Conservation (phyloP, 1,140 invertebrate species). For the Tetramorium alpestre region DNA sequence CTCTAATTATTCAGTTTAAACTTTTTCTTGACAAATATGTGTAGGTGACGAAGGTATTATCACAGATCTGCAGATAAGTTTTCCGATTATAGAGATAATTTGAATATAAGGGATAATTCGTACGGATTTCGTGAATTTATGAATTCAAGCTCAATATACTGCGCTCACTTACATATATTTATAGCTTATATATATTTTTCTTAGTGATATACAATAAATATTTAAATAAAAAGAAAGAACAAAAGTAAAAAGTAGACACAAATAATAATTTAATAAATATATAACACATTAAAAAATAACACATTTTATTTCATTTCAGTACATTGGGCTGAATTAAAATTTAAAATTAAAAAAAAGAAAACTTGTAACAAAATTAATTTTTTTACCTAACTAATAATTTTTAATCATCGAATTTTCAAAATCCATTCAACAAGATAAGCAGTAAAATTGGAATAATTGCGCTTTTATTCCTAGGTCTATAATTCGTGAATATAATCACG, state of each 20-base stretch:
- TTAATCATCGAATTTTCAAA: not conserved
- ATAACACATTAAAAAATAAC: not conserved
- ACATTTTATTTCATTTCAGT: not conserved
- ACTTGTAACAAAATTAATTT: not conserved
- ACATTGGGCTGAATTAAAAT: not conserved
- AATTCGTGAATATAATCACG: not conserved
- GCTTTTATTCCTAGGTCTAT: not conserved
- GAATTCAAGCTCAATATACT: not conserved
- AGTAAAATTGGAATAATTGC: not conserved
- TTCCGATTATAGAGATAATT: too few species aligned
- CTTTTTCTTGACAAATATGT: not conserved
- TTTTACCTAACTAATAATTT: not conserved
- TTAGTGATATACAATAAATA: too few species aligned
- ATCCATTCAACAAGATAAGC: not conserved
- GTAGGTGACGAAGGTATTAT: slow-evolving; percentile 9
- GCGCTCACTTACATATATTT: not conserved
- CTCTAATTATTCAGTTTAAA: not conserved
- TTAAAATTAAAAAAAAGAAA: not conserved
- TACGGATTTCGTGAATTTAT: too few species aligned
- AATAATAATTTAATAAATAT: not conserved
- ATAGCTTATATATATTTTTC: too few species aligned
- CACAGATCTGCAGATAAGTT: not conserved
- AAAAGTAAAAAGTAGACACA: too few species aligned
- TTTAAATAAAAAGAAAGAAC: too few species aligned
- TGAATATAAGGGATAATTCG: too few species aligned